Percentiles rank a stretch among this genome's conserved stretches.
These are phyloP conservation scores for Anguilla anguilla DNA, from an alignment of 2,797 vertebrate species.

Conservation along the genomic window DNA sequence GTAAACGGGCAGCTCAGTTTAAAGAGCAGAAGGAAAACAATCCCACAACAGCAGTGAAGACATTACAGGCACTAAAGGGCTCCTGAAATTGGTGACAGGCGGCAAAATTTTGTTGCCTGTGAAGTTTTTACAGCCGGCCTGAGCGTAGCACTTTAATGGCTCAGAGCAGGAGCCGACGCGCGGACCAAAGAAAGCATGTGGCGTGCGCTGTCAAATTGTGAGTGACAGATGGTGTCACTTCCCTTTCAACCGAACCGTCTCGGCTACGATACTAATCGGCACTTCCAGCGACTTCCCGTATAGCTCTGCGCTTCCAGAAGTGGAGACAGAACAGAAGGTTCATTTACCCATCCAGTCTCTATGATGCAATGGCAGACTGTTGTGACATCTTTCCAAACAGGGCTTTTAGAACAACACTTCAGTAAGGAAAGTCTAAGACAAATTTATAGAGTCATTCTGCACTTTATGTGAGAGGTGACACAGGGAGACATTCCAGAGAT, in stretches of 20 bases:
- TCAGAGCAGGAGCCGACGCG: neutral
- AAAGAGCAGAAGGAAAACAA: neutral
- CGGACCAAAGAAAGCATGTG: neutral
- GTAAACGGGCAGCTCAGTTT: neutral
- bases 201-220: neutral
- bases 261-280: neutral
- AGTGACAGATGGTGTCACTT: neutral
- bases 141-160: neutral
- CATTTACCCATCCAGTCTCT: neutral
- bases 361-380: neutral
- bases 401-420: neutral
- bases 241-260: neutral
- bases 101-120: neutral
- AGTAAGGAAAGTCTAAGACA: neutral
- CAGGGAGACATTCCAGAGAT: neutral
- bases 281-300: neutral
- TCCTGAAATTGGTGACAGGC: neutral
- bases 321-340: neutral
- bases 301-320: neutral
- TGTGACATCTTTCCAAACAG: neutral
- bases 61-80: neutral
- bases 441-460: neutral
- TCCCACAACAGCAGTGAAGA: neutral
- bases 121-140: neutral
- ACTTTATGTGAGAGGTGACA: neutral